Evolutionary conservation across 2,797 vertebrate species (phyloP).

Genomic region (Zalophus californianus): DNA sequence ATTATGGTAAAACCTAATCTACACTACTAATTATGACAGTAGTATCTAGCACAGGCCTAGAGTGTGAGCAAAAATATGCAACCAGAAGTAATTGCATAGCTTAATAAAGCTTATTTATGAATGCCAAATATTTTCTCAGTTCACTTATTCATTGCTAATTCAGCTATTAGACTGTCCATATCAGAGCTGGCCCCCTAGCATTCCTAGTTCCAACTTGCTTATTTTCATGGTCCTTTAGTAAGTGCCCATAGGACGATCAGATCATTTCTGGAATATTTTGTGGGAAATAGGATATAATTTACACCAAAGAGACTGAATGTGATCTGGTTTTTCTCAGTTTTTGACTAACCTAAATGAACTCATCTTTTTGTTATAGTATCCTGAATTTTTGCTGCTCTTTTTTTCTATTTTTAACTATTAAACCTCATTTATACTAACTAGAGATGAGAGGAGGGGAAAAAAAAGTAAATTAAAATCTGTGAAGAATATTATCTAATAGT

Average conservation of each 20-base stretch:
- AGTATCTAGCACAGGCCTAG: neutral
- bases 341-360: conserved; percentile 41
- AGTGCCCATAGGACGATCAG: neutral
- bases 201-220: neutral
- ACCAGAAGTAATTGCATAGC: neutral
- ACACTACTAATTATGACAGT: neutral
- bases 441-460: neutral
- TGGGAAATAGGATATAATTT: conserved; percentile 37
- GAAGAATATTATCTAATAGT: neutral
- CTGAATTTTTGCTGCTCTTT: conserved; percentile 21
- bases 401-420: conserved; percentile 37
- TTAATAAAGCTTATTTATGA: conserved; percentile 13
- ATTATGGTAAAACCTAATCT: neutral
- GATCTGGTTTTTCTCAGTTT: neutral
- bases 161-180: neutral
- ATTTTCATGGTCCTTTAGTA: conserved; percentile 21
- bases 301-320: conserved; percentile 1
- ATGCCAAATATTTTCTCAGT: conserved; percentile 26
- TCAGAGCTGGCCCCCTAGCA: neutral
- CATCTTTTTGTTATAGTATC: neutral
- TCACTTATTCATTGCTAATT: conserved; percentile 1
- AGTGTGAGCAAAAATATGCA: neutral
- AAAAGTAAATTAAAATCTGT: conserved; percentile 28
- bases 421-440: neutral
- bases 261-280: conserved; percentile 56